Evolutionary conservation across 2,797 vertebrate species (phyloP).

Genomic region (Hoplostethus atlanticus): DNA sequence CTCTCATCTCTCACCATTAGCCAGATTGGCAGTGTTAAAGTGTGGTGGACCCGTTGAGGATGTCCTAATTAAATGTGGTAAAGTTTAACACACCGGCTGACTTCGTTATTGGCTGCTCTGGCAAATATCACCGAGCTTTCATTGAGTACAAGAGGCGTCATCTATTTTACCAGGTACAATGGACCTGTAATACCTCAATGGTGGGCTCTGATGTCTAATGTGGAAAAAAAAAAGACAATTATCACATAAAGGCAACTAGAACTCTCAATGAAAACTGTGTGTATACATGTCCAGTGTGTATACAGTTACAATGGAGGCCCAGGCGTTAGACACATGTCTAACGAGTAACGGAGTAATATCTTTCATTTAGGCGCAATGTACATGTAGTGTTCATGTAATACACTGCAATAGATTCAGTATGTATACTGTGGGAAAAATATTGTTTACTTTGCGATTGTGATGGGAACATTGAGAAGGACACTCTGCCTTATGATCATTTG

Average conservation of each 20-base stretch:
- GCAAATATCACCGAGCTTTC: conserved; percentile 42
- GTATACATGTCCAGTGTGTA: background rate
- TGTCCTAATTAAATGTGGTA: conserved; percentile 66
- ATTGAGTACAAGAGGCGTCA: conserved; percentile 25
- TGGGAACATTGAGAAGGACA: no score
- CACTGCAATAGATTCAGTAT: no score
- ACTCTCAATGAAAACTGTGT: background rate
- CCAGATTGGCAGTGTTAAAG: conserved; percentile 61
- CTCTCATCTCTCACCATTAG: conserved; percentile 65
- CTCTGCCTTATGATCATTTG: no score
- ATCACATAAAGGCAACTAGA: background rate
- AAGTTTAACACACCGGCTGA: conserved; percentile 57
- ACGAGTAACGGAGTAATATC: no score
- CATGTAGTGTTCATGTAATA: no score
- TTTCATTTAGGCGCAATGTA: no score
- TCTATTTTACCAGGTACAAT: conserved; percentile 6
- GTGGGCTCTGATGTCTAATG: background rate
- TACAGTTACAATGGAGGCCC: background rate
- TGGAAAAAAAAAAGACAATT: background rate
- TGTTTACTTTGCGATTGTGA: no score
- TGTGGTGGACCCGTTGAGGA: conserved; percentile 43
- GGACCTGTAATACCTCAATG: conserved; percentile 8
- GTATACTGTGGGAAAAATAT: no score
- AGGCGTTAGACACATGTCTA: no score
- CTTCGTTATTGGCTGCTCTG: conserved; percentile 52